These are phyloP conservation scores for Sminthurides aquaticus DNA, from an alignment of 2,888 invertebrate species.

Conservation along the genomic window DNA sequence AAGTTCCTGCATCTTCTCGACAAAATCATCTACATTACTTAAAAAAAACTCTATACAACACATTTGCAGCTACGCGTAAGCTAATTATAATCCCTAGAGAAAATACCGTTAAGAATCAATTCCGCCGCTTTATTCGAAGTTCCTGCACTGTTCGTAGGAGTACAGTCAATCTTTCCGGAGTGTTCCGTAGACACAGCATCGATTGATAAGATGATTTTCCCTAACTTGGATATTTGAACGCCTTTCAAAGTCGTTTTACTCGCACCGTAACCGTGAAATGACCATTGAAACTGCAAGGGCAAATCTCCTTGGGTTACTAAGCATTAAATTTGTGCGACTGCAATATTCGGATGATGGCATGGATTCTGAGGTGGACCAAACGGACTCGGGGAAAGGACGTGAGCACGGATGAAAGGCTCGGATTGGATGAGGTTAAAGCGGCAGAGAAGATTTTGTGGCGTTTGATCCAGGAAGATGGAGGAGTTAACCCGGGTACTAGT, in stretches of 20 bases:
- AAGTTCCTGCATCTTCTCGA: too few relatives aligned
- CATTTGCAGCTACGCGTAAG: too few relatives aligned
- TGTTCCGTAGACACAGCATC: slow-evolving; percentile 45
- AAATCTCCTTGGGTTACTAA: slow-evolving; percentile 45
- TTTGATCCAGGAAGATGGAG: too few relatives aligned
- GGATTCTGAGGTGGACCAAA: slow-evolving; percentile 23
- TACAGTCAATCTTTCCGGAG: slow-evolving; percentile 48
- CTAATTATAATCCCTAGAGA: background rate
- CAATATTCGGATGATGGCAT: too few relatives aligned
- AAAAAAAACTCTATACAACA: background rate
- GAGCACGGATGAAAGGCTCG: too few relatives aligned
- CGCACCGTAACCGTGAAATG: slow-evolving; percentile 31
- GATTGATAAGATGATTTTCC: slow-evolving; percentile 57
- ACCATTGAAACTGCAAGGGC: slow-evolving; percentile 34
- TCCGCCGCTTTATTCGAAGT: slow-evolving; percentile 45
- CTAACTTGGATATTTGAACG: slow-evolving; percentile 48
- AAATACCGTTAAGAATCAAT: slow-evolving; percentile 39
- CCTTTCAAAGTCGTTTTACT: slow-evolving; percentile 30
- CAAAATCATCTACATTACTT: background rate
- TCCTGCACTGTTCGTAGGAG: slow-evolving; percentile 45
- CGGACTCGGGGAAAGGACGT: too few relatives aligned
- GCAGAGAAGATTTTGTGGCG: too few relatives aligned
- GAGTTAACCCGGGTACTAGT: too few relatives aligned
- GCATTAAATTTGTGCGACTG: slow-evolving; percentile 45
- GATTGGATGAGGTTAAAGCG: too few relatives aligned